These are phyloP conservation scores for Stenodera caucasica DNA, from an alignment of 2,888 invertebrate species.

Conservation along the genomic window DNA sequence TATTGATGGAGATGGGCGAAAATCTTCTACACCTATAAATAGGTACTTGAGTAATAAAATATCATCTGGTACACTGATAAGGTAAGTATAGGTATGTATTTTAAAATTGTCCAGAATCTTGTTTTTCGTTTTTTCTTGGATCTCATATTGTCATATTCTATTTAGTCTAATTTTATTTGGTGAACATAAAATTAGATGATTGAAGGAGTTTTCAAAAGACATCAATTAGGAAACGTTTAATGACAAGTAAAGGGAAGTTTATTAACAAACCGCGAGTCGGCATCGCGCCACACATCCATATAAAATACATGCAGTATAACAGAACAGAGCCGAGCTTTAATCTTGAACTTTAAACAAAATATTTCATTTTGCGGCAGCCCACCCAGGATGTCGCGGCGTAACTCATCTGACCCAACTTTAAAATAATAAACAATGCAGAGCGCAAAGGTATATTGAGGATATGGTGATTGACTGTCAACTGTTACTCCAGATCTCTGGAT, in stretches of 20 bases:
- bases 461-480: constrained; percentile 24
- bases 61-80: neutral
- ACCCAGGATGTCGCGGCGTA: constrained; percentile 35
- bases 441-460: constrained; percentile 27
- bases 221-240: constrained; percentile 40
- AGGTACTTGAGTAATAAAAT: too few species aligned
- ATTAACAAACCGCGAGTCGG: constrained; percentile 40
- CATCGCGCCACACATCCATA: constrained; percentile 26
- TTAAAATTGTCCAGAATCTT: neutral
- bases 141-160: neutral
- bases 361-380: constrained; percentile 37
- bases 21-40: neutral
- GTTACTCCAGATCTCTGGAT: neutral
- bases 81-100: too few species aligned
- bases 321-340: constrained; percentile 27
- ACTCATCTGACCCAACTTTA: constrained; percentile 31
- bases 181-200: neutral
- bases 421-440: constrained; percentile 29
- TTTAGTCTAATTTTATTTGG: neutral
- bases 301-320: neutral
- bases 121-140: neutral
- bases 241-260: constrained; percentile 35
- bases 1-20: constrained; percentile 3
- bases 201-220: constrained; percentile 37
- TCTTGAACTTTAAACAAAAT: constrained; percentile 37